phyloP scores from a whole-genome alignment of 2,888 invertebrate species.

The Tinea trinotella region DNA sequence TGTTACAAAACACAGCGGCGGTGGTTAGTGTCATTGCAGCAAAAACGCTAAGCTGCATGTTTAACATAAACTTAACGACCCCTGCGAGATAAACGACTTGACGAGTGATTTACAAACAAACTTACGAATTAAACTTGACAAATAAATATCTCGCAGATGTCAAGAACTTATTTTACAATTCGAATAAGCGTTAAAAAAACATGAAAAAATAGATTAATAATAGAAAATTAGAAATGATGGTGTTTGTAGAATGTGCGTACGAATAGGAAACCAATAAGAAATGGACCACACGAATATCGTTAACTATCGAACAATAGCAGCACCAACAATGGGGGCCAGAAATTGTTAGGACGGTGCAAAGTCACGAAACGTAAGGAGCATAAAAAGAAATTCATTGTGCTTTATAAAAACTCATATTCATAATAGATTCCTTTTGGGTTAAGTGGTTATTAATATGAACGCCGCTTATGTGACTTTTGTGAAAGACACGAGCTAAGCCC shows the following conservation, averaged over 20 bases:
- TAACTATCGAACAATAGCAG: not conserved
- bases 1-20: constrained; percentile 2
- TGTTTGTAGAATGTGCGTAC: too few species aligned
- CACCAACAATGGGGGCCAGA: constrained; percentile 2
- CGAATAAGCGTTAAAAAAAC: too few species aligned
- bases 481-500: too few species aligned
- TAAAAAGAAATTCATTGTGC: not conserved
- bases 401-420: not conserved
- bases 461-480: too few species aligned
- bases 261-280: constrained; percentile 3
- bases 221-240: too few species aligned
- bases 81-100: constrained; percentile 9
- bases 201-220: too few species aligned
- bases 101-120: constrained; percentile 4
- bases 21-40: not conserved
- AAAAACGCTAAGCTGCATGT: constrained; percentile 10
- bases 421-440: not conserved
- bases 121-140: not conserved
- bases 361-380: not conserved
- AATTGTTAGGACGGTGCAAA: constrained; percentile 6
- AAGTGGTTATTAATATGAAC: too few species aligned
- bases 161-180: too few species aligned
- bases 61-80: constrained; percentile 4
- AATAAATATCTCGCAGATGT: too few species aligned
- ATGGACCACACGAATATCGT: not conserved